Conservation (phyloP, 2,888 invertebrate genomes). For the Volucella bombylans region DNA sequence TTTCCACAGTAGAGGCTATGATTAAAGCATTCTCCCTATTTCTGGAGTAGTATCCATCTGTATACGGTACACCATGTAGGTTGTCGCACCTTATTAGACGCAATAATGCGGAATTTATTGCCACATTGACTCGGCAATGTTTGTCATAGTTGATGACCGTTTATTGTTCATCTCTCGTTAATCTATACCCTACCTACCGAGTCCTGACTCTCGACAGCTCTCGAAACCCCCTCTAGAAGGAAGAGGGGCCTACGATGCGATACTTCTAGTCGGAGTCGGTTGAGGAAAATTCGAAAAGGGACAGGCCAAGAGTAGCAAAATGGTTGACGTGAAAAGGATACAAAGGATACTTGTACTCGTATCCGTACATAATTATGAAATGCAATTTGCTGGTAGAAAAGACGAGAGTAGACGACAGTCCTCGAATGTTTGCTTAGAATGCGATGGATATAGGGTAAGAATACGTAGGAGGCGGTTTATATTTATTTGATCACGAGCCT, state of each 20-base stretch:
- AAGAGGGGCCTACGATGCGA: background rate
- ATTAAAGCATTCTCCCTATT: slow-evolving; percentile 27
- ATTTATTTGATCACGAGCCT: slow-evolving; percentile 23
- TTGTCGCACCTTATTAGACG: slow-evolving; percentile 59
- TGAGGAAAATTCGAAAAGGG: background rate
- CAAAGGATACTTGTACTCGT: background rate
- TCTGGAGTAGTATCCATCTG: background rate
- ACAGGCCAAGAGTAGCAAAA: background rate
- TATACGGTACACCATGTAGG: background rate
- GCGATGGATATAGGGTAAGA: slow-evolving; percentile 11
- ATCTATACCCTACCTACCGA: background rate
- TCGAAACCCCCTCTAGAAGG: background rate
- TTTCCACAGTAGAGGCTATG: background rate
- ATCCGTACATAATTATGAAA: slow-evolving; percentile 37
- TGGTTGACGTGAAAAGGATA: slow-evolving; percentile 36
- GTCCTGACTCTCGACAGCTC: background rate
- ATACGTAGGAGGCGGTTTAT: slow-evolving; percentile 10
- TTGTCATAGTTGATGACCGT: slow-evolving; percentile 29
- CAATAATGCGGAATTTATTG: slow-evolving; percentile 60
- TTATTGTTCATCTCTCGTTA: slow-evolving; percentile 44
- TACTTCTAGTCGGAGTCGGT: background rate
- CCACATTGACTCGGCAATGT: slow-evolving; percentile 52
- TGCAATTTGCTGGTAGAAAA: slow-evolving; percentile 55
- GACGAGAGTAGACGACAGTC: background rate
- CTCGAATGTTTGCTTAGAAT: no score